Percentiles rank a stretch among this genome's conserved stretches.
Evolutionary conservation across 2,113 vertebrate species (phyloP).

Genomic region (Gulo gulo): DNA sequence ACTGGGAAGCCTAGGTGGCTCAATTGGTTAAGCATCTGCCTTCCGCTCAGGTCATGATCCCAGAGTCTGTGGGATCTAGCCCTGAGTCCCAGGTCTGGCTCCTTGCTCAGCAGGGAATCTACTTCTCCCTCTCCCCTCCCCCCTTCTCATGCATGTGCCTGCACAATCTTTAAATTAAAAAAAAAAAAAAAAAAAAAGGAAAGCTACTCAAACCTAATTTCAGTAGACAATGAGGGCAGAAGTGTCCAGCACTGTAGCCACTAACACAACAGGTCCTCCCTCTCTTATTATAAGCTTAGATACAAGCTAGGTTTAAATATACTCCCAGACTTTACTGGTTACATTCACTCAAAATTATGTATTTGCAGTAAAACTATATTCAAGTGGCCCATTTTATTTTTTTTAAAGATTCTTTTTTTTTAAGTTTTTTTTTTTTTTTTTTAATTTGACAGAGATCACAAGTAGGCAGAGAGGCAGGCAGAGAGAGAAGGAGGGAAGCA

Average conservation of each 20-base stretch:
- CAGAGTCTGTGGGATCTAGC: too few species aligned
- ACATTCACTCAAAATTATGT: background rate
- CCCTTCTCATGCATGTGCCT: accelerated
- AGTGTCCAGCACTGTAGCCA: background rate
- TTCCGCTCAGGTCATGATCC: too few species aligned
- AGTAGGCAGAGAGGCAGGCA: too few species aligned
- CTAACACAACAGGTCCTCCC: background rate
- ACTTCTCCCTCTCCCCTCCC: too few species aligned
- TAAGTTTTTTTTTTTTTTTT: too few species aligned
- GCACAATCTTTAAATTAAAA: background rate
- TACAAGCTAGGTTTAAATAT: background rate
- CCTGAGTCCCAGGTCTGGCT: too few species aligned
- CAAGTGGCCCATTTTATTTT: background rate
- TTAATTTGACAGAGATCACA: too few species aligned
- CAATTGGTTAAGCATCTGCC: background rate
- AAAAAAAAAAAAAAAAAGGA: background rate
- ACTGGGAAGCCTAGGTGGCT: background rate
- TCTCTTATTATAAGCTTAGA: constrained; percentile 22
- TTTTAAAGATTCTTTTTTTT: too few species aligned
- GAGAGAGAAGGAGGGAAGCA: too few species aligned
- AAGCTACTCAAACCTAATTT: constrained; percentile 17
- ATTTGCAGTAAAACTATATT: background rate
- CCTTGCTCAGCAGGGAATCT: too few species aligned
- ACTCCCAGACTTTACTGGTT: background rate
- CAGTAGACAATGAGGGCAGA: constrained; percentile 17